Evolutionary conservation across 1,140 invertebrate genomes (phyloP).

Genomic region (Drosophila persimilis): DNA sequence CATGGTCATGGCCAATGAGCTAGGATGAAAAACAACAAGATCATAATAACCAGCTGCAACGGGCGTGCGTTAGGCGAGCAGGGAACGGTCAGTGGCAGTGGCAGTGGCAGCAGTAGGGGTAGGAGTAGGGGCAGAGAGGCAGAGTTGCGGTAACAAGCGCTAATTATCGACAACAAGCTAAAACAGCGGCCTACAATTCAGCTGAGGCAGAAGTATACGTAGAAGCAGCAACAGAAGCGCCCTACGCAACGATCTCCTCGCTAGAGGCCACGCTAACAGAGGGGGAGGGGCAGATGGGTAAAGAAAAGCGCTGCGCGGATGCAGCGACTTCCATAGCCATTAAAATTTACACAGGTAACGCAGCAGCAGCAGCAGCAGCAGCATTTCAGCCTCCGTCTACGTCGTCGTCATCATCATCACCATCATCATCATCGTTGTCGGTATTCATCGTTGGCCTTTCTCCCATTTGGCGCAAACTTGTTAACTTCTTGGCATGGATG

Average conservation of each 20-base stretch:
- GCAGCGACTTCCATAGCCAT: slow-evolving; percentile 69
- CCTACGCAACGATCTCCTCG: slow-evolving; percentile 49
- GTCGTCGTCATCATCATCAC: too few relatives aligned
- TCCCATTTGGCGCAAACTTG: slow-evolving; percentile 79
- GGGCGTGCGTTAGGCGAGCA: slow-evolving; percentile 36
- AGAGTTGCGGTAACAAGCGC: slow-evolving; percentile 72
- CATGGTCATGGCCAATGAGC: slow-evolving; percentile 70
- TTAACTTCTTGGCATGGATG: slow-evolving; percentile 78
- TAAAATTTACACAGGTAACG: slow-evolving; percentile 75
- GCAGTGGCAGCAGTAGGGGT: not conserved
- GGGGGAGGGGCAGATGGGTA: slow-evolving; percentile 15
- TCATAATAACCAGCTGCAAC: slow-evolving; percentile 71
- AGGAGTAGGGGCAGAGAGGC: slow-evolving; percentile 24
- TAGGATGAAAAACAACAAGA: slow-evolving; percentile 80
- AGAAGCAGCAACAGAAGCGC: slow-evolving; percentile 30
- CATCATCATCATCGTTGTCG: too few relatives aligned
- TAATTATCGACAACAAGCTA: slow-evolving; percentile 80
- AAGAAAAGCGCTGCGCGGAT: slow-evolving; percentile 52
- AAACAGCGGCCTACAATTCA: slow-evolving; percentile 80
- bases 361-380: slow-evolving; percentile 42
- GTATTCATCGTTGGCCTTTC: slow-evolving; percentile 56
- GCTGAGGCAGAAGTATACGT: slow-evolving; percentile 57
- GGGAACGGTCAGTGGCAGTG: slow-evolving; percentile 7
- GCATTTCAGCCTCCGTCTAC: slow-evolving; percentile 9
- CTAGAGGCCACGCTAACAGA: slow-evolving; percentile 32